Evolutionary conservation across 1,140 invertebrate species (phyloP), one percentile per base, ranked within the genome.

Genomic region (Aphidius ervi): DNA sequence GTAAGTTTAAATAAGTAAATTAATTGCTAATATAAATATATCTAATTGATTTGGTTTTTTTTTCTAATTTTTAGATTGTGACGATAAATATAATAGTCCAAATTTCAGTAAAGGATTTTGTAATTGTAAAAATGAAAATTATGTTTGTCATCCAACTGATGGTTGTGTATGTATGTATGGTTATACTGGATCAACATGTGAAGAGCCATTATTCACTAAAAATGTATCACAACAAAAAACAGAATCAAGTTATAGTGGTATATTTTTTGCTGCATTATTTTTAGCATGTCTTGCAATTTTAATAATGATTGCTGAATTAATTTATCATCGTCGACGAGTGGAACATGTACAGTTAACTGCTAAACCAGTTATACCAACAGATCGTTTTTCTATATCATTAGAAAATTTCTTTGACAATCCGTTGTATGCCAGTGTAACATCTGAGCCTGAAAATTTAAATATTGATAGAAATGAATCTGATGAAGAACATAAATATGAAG

Each of bases 91-190:
- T 74, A 94, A 86, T 76, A 93, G 93, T 31, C 23, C 23, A 20
- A 87, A 92, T 62, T 90, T 94, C 71, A 96, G 94, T 71, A 91
- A 94, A 85, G 77, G 86, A 56, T 78, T 86, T 1, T 94, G 91
- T 70, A 83, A 88, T 61, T 95, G 93, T 71, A 80, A 83, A 58
- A 88, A 85, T 56, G 85, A 88, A 8, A 74, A 70, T 48, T 94
- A 89, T 77, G 83, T 87, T 56, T 96, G 94, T 70, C 89, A 95
- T 75, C 84, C 91, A 8, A 84, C 87, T 4, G 70, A 84, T 4
- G 94, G 94, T 10, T 96, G 94, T 74, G 81, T 88, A 9, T 95
- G 93, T 68, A 86, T 85, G 61, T 85, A 88, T 68, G 91, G 91
- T 39, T 92, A 83, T 69, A 83, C 82, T 49, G 92, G 92, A 73